Base-by-base conservation (phyloP, 2,797 vertebrate genomes). In the Rhyacichthys aspro region DNA sequence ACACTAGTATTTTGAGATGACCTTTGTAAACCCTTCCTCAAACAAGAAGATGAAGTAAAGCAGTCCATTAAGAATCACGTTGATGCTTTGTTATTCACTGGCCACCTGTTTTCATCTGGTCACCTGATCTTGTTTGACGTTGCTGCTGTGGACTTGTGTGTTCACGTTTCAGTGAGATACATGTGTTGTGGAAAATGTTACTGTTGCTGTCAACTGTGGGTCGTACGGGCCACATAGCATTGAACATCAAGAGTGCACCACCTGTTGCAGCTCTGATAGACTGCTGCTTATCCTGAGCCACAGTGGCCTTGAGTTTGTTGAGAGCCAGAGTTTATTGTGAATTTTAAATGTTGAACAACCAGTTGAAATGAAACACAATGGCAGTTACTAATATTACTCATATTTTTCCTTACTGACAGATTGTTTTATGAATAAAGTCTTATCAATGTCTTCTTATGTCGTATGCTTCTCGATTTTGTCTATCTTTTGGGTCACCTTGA, bases 1-100 rank as follows among this genome's bases (percentile, higher is more conserved):
- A 90, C 49, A 81, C 72, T n/a, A 67, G 66, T 9, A 43, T 86
- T 63, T 15, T 75, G 44, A 50, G 80, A 10, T 79, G 56, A 71
- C 62, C 55, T 43, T 17, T 57, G 45, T 43, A 34, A 59, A 19
- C 41, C 14, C 54, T 5, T 7, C 23, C 45, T 16, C 42, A 34
- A 63, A n/a, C 37, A 39, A 53, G 11, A 75, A 43, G 14, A 14
- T 28, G 12, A 28, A 7, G 48, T 0, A 0, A 9, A 38, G 7
- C 38, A 14, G 44, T 18, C 12, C 1, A 43, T 46, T 9, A 11
- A 12, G n/a, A 14, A 23, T 8, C 6, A 32, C 39, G n/a, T 42
- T 11, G 10, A 17, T 50, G 47, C 36, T 36, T 50, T 50, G 16
- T 38, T 11, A 39, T 34, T 41, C 12, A 17, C 2, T 8, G 3